Evolutionary conservation across 2,797 vertebrate species (phyloP).

Genomic region (Lagorchestes hirsutus): DNA sequence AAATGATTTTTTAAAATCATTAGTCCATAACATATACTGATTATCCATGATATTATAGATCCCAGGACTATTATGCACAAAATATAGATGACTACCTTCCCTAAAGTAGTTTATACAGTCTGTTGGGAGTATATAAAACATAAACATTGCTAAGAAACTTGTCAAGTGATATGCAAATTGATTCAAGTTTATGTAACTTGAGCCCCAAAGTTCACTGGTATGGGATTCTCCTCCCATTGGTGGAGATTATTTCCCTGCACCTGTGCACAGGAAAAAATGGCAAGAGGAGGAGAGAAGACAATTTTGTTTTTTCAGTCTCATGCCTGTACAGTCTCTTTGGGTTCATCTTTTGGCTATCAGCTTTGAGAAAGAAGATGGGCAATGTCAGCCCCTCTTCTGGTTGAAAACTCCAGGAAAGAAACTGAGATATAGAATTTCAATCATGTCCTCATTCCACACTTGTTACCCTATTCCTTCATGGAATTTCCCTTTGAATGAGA

Average conservation of each 20-base stretch:
- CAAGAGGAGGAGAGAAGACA: neutral
- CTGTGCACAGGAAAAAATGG: neutral
- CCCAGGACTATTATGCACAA: neutral
- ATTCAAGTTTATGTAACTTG: neutral
- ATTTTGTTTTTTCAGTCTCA: neutral
- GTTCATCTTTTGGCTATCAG: neutral
- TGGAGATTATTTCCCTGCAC: neutral
- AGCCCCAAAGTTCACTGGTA: neutral
- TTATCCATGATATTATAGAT: neutral
- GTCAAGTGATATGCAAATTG: neutral
- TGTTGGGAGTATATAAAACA: neutral
- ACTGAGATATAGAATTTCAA: neutral
- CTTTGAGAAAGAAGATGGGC: neutral
- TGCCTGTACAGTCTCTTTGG: neutral
- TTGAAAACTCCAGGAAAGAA: neutral
- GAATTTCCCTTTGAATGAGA: neutral
- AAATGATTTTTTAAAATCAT: constrained; percentile 43
- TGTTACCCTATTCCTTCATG: neutral
- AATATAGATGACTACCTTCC: neutral
- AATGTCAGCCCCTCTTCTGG: neutral
- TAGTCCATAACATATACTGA: neutral
- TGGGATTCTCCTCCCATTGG: neutral
- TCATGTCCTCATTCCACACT: neutral
- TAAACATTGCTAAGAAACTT: neutral
- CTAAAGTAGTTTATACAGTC: neutral